Conservation (phyloP, 2,113 vertebrate genomes). For the Ciconia stormi region DNA sequence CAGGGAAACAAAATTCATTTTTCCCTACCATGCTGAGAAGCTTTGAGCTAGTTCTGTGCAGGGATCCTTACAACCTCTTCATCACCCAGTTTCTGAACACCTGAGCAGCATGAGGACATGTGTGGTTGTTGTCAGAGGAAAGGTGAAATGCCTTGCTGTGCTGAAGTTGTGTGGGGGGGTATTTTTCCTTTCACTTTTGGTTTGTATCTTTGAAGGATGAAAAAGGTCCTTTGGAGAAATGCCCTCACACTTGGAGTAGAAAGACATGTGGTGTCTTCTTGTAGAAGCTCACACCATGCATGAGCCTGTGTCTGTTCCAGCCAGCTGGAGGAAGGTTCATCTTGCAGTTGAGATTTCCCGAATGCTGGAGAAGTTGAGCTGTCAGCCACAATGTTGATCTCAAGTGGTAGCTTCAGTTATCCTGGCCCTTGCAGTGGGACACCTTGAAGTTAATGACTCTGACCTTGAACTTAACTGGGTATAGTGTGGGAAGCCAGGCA, state of each 20-base stretch:
- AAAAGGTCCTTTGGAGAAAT: background rate
- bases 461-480: background rate
- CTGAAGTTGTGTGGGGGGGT: background rate
- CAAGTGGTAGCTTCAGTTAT: background rate
- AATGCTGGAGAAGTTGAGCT: background rate
- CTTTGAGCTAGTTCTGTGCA: background rate
- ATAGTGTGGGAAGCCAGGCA: background rate
- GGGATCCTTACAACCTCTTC: background rate
- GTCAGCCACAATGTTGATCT: background rate
- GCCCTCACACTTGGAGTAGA: background rate
- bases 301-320: background rate
- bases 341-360: background rate
- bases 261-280: background rate
- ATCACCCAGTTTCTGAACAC: background rate
- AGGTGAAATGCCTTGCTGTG: background rate
- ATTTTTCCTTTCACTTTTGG: background rate
- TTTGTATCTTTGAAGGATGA: background rate
- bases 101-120: background rate
- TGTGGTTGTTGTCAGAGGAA: background rate
- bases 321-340: background rate
- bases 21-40: background rate
- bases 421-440: background rate
- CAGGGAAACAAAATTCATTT: background rate
- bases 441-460: background rate
- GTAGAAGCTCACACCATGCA: background rate